Evolutionary conservation across 2,888 invertebrate species (phyloP).

Genomic region (Hemicrepidius hirtus): DNA sequence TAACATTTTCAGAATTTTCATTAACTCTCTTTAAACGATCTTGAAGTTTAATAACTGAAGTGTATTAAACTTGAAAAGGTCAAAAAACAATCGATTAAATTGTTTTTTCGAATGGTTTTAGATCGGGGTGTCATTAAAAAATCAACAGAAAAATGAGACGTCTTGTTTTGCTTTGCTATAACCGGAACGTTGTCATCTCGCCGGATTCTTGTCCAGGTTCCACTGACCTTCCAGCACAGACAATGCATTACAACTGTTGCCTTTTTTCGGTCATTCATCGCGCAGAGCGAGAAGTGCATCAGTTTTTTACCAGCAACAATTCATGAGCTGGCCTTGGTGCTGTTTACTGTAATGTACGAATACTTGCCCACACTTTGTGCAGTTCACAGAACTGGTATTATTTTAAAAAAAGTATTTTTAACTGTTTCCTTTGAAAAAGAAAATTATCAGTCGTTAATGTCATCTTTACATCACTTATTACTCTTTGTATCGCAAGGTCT

Average conservation of each 20-base stretch:
- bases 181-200: slow-evolving; percentile 27
- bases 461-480: slow-evolving; percentile 7
- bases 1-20: not conserved
- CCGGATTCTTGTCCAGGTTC: slow-evolving; percentile 38
- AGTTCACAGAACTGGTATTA: slow-evolving; percentile 36
- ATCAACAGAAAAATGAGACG: too few species aligned
- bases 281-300: slow-evolving; percentile 53
- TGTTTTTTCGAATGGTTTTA: too few species aligned
- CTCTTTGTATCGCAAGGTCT: not conserved
- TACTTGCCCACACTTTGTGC: slow-evolving; percentile 34
- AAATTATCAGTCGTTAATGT: not conserved
- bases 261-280: slow-evolving; percentile 57
- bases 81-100: too few species aligned
- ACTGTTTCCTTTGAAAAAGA: slow-evolving; percentile 27
- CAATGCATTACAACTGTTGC: slow-evolving; percentile 50
- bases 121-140: too few species aligned
- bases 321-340: slow-evolving; percentile 49
- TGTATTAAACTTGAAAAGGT: too few species aligned
- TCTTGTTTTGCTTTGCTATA: slow-evolving; percentile 22
- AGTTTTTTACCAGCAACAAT: slow-evolving; percentile 53
- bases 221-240: slow-evolving; percentile 53
- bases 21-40: not conserved
- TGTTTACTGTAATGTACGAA: slow-evolving; percentile 49
- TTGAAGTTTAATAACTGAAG: too few species aligned
- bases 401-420: slow-evolving; percentile 36